Percentiles rank a stretch among this genome's conserved stretches.
These are phyloP conservation scores for Caenorhabditis panamensis DNA, from an alignment of 2,888 invertebrate species.

Conservation along the genomic window DNA sequence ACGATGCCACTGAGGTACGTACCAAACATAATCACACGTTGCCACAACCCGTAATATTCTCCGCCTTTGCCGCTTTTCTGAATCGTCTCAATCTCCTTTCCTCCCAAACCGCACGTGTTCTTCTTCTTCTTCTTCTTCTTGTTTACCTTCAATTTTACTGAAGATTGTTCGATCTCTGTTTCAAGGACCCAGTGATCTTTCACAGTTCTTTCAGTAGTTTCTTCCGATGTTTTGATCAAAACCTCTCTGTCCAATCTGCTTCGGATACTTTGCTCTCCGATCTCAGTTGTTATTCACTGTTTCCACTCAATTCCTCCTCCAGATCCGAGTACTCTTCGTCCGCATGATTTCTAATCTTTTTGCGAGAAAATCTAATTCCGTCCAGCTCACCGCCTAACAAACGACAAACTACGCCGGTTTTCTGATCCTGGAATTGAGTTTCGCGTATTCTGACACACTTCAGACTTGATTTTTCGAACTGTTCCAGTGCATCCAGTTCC, in stretches of 20 bases:
- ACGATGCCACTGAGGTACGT: constrained; percentile 33
- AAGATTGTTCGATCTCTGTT: no score
- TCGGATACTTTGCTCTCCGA: no score
- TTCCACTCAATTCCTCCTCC: not conserved
- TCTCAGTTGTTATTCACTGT: not conserved
- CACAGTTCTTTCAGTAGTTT: not conserved
- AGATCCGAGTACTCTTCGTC: not conserved
- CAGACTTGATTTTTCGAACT: not conserved
- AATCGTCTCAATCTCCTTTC: not conserved
- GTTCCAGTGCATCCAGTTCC: not conserved
- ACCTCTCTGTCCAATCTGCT: no score
- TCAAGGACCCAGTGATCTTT: not conserved
- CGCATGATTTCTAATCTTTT: constrained; percentile 4
- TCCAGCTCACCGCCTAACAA: not conserved
- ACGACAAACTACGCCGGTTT: not conserved
- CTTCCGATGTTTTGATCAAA: no score
- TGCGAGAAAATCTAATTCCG: not conserved
- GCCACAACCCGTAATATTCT: not conserved
- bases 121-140: not conserved
- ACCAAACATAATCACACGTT: constrained; percentile 4
- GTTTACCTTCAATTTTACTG: not conserved
- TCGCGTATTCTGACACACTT: not conserved
- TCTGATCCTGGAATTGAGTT: not conserved
- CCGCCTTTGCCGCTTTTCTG: not conserved
- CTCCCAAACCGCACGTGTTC: no score